phyloP scores from a whole-genome alignment of 1,140 invertebrate genomes.

The Chrysopa pallens region DNA sequence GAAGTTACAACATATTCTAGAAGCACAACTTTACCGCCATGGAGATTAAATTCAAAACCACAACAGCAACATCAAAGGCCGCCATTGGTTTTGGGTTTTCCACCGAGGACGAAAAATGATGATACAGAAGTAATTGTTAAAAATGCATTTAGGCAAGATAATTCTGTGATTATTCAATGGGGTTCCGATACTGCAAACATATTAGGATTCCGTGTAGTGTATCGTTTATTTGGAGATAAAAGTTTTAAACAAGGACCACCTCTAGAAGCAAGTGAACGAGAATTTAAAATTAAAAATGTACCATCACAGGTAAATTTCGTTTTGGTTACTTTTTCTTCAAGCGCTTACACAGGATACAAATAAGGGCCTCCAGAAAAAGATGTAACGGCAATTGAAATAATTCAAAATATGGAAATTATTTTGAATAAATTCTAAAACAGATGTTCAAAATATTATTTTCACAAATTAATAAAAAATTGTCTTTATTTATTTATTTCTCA shows the following conservation, averaged over 20 bases:
- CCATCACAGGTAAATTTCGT: constrained; percentile 53
- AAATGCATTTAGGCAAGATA: constrained; percentile 68
- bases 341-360: too few species aligned
- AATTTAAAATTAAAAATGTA: constrained; percentile 84
- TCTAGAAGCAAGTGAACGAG: constrained; percentile 66
- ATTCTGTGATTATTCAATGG: constrained; percentile 80
- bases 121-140: constrained; percentile 65
- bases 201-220: constrained; percentile 74
- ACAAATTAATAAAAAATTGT: too few species aligned
- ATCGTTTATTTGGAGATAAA: constrained; percentile 75
- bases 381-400: too few species aligned
- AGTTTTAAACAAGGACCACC: constrained; percentile 77
- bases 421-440: too few species aligned
- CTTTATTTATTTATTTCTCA: too few species aligned
- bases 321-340: too few species aligned
- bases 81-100: constrained; percentile 50
- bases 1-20: constrained; percentile 19
- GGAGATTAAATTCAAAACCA: constrained; percentile 19
- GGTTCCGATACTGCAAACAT: constrained; percentile 70
- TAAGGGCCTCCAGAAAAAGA: too few species aligned
- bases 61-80: constrained; percentile 31
- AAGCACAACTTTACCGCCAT: constrained; percentile 19
- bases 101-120: constrained; percentile 38
- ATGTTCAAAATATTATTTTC: too few species aligned
- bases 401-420: too few species aligned